Evolutionary conservation across 2,888 invertebrate genomes (phyloP).

Genomic region (Conchocele bisecta): DNA sequence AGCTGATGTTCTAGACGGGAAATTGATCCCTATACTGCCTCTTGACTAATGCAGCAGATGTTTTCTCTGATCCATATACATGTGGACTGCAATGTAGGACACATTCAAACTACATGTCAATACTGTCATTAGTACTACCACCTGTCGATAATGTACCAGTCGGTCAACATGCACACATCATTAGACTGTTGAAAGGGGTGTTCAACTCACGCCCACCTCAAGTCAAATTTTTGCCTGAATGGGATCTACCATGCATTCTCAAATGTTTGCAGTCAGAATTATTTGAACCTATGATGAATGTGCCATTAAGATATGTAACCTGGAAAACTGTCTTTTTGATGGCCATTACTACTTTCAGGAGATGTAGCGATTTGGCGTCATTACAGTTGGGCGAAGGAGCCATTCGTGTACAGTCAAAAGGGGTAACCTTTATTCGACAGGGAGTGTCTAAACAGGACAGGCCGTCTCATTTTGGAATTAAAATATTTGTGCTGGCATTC

Average conservation of each 20-base stretch:
- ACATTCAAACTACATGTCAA: conserved; percentile 18
- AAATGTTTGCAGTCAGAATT: background rate
- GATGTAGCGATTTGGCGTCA: background rate
- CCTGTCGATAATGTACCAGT: conserved; percentile 4
- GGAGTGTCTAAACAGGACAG: background rate
- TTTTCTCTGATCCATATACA: conserved; percentile 20
- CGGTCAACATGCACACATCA: conserved; percentile 18
- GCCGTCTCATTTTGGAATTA: no score
- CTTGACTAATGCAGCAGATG: conserved; percentile 32
- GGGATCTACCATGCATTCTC: conserved; percentile 24
- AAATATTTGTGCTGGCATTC: no score
- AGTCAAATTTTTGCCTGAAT: conserved; percentile 20
- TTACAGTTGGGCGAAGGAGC: background rate
- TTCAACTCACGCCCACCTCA: conserved; percentile 23
- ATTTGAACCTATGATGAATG: conserved; percentile 5
- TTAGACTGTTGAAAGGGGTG: conserved; percentile 23
- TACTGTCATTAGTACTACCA: conserved; percentile 18
- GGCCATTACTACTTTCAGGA: background rate
- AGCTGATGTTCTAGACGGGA: conserved; percentile 51
- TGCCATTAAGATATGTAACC: background rate
- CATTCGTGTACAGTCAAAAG: background rate
- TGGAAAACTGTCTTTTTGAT: background rate
- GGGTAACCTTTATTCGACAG: background rate
- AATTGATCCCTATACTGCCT: conserved; percentile 37
- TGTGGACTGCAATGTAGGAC: background rate